Evolutionary conservation across 2,888 invertebrate genomes (phyloP).

Genomic region (Cynaeus angustus): DNA sequence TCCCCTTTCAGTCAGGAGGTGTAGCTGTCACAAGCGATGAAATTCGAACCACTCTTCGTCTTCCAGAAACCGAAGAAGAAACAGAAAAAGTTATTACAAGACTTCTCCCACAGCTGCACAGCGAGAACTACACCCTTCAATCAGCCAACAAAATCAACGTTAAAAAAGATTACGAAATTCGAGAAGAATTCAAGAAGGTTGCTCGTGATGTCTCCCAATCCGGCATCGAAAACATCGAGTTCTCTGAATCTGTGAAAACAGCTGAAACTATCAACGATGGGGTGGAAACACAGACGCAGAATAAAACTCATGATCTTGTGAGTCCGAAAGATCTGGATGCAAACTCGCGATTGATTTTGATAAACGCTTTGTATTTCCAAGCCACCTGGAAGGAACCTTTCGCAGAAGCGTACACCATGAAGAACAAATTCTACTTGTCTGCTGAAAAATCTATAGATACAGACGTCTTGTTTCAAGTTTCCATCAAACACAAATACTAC

Average conservation of each 20-base stretch:
- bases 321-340: not conserved
- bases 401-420: not conserved
- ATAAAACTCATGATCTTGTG: constrained; percentile 3
- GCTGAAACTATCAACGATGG: constrained; percentile 65
- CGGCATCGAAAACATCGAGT: constrained; percentile 72
- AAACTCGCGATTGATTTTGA: not conserved
- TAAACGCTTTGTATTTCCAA: constrained; percentile 10
- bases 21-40: constrained; percentile 51
- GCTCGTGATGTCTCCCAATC: constrained; percentile 78
- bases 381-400: not conserved
- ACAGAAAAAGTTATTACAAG: not conserved
- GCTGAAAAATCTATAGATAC: not conserved
- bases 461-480: not conserved
- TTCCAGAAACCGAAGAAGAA: constrained; percentile 18
- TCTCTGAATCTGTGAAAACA: constrained; percentile 53
- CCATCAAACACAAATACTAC: not conserved
- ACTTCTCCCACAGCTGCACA: constrained; percentile 1
- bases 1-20: constrained; percentile 56
- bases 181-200: constrained; percentile 74
- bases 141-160: constrained; percentile 77
- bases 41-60: constrained; percentile 35
- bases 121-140: constrained; percentile 55
- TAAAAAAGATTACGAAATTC: constrained; percentile 73
- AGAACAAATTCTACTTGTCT: not conserved
- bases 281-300: constrained; percentile 58